Percentiles rank a stretch among this genome's conserved stretches.
phyloP scores from a whole-genome alignment of 2,113 vertebrate genomes.

The Dipodomys merriami region DNA sequence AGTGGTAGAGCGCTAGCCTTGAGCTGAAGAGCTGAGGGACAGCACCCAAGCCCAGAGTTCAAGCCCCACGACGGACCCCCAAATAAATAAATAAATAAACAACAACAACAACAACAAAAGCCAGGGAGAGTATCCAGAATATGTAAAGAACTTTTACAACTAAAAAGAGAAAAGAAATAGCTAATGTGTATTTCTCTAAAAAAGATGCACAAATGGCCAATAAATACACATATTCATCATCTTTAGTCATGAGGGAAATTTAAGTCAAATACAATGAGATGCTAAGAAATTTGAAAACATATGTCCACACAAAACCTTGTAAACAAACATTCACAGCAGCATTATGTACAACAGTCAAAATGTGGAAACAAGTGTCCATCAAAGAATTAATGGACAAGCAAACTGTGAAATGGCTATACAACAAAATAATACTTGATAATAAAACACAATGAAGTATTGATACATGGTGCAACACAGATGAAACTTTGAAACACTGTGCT shows the following conservation, averaged over 20 bases:
- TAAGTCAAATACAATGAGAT: background rate
- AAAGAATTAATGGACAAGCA: background rate
- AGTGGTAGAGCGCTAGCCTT: too few species aligned
- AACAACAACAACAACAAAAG: too few species aligned
- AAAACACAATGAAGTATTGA: background rate
- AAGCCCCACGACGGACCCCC: too few species aligned
- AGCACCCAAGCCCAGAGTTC: too few species aligned
- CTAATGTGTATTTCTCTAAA: slow-evolving; percentile 30
- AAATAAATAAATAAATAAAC: too few species aligned
- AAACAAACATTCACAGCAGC: background rate
- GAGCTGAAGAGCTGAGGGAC: too few species aligned
- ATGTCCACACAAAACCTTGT: background rate
- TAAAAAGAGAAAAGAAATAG: slow-evolving; percentile 9
- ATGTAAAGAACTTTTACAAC: slow-evolving; percentile 12
- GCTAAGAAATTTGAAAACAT: background rate
- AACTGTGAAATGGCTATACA: background rate
- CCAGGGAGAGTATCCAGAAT: background rate
- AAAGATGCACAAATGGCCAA: background rate
- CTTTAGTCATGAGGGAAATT: background rate
- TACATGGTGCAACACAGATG: background rate
- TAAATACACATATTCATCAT: background rate
- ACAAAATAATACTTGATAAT: background rate
- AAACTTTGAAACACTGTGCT: background rate
- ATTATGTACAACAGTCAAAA: background rate
- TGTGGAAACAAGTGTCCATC: background rate